A percentile compares a stretch with the other conserved stretches of the same genome.
These are phyloP conservation scores for Hermodice carunculata DNA, from an alignment of 2,888 invertebrate genomes.

Conservation along the genomic window DNA sequence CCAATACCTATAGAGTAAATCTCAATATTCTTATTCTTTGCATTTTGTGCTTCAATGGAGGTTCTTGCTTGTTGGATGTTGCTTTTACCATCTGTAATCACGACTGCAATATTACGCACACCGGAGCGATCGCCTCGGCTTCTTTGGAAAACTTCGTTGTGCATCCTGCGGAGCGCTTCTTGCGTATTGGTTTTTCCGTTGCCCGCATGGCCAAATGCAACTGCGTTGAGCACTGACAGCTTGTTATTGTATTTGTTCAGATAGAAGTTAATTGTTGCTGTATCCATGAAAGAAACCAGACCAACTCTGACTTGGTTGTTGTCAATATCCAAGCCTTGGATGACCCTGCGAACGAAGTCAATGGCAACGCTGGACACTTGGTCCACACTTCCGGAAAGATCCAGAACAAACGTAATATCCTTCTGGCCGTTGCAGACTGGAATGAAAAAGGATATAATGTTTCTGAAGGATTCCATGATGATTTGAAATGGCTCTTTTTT, in stretches of 20 bases:
- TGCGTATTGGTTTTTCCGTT: conserved; percentile 4
- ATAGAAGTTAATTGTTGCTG: conserved; percentile 25
- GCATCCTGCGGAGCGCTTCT: background rate
- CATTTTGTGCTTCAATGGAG: background rate
- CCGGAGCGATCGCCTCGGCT: conserved; percentile 7
- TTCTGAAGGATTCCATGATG: too few species aligned
- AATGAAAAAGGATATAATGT: too few species aligned
- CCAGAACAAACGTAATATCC: conserved; percentile 35
- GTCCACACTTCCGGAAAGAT: conserved; percentile 29
- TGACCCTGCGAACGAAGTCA: conserved; percentile 23
- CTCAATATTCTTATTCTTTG: too few species aligned
- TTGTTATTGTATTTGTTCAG: conserved; percentile 14
- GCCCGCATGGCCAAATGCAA: conserved; percentile 2
- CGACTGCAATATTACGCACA: conserved; percentile 5
- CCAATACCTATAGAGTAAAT: too few species aligned
- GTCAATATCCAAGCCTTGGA: conserved; percentile 16
- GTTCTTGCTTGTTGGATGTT: conserved; percentile 17
- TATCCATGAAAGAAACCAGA: conserved; percentile 20
- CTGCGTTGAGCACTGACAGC: conserved; percentile 5
- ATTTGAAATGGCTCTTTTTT: too few species aligned
- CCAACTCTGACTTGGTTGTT: conserved; percentile 14
- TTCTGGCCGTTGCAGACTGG: conserved; percentile 24
- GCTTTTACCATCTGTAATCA: conserved; percentile 17
- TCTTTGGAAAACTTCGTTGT: conserved; percentile 6
- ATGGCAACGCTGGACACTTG: conserved; percentile 25